Conservation (phyloP, 2,888 invertebrate genomes). For the Phyllotreta cruciferae region DNA sequence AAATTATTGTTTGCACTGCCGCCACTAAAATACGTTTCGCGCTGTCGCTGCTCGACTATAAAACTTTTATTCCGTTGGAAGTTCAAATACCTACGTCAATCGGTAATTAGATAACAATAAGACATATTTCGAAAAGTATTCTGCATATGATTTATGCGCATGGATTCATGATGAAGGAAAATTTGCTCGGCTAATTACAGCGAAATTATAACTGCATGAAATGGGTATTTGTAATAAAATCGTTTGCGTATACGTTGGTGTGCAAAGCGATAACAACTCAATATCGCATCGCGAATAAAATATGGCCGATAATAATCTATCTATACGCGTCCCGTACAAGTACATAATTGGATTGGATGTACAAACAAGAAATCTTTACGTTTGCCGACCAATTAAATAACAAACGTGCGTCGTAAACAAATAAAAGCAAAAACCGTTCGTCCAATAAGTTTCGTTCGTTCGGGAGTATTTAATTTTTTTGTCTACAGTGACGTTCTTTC, state of each 20-base stretch:
- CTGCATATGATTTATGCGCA: no score
- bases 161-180: no score
- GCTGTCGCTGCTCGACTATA: no score
- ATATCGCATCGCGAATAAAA: conserved; percentile 13
- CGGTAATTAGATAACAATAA: no score
- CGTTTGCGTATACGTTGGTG: no score
- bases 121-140: no score
- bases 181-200: conserved; percentile 6
- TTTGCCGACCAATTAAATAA: conserved; percentile 25
- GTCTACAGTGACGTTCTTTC: conserved; percentile 13
- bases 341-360: conserved; percentile 27
- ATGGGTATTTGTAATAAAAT: conserved; percentile 1
- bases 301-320: conserved; percentile 25
- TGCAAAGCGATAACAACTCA: conserved; percentile 10
- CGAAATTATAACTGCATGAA: neutral
- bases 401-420: conserved; percentile 24
- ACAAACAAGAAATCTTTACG: conserved; percentile 10
- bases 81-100: no score
- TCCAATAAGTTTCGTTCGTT: conserved; percentile 26
- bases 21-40: no score
- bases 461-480: conserved; percentile 2
- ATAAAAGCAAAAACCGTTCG: conserved; percentile 25
- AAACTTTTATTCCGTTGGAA: no score
- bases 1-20: no score
- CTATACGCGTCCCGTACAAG: conserved; percentile 5